These are phyloP conservation scores for Eueremaeus valkanovi DNA, from an alignment of 2,888 invertebrate genomes.

Conservation along the genomic window DNA sequence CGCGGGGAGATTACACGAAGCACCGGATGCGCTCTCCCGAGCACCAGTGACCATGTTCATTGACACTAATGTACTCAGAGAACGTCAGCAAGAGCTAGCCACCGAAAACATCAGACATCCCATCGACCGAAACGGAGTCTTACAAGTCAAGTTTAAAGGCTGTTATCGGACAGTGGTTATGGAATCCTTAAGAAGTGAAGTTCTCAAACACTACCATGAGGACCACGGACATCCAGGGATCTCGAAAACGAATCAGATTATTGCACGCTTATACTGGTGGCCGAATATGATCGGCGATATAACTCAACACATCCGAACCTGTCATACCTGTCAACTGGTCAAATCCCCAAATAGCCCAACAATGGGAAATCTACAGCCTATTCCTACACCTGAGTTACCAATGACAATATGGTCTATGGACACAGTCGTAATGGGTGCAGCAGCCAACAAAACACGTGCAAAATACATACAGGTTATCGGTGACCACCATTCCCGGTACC, in stretches of 20 bases:
- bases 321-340: conserved; percentile 5
- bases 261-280: not conserved
- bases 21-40: not conserved
- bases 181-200: not conserved
- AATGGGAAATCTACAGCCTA: conserved; percentile 10
- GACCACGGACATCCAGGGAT: not conserved
- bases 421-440: conserved; percentile 28
- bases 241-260: not conserved
- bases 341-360: not conserved
- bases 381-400: not conserved
- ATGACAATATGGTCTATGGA: not conserved
- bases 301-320: not conserved
- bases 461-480: conserved; percentile 32
- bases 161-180: not conserved
- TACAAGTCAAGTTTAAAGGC: not conserved
- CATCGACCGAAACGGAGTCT: not conserved
- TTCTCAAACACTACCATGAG: not conserved
- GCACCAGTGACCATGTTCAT: not conserved
- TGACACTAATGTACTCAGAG: not conserved
- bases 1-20: not conserved
- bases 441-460: not conserved
- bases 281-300: not conserved
- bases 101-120: not conserved
- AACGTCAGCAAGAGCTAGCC: not conserved
- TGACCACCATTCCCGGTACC: conserved; percentile 13